These are phyloP conservation scores for Lepidonotus clava DNA, from an alignment of 2,888 invertebrate genomes.

Conservation along the genomic window DNA sequence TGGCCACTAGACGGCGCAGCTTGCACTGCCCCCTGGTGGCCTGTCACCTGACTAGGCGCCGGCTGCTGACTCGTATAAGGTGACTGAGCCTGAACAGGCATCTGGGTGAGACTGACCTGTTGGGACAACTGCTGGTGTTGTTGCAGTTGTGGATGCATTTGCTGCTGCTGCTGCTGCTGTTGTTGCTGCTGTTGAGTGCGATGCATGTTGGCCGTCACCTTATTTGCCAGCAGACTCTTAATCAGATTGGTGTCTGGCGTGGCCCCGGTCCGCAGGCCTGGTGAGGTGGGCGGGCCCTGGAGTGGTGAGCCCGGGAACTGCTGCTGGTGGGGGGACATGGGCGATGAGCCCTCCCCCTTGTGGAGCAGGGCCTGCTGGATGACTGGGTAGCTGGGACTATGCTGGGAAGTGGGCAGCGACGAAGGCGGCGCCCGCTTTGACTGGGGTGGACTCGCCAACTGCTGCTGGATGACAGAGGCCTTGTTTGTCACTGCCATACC, in stretches of 20 bases:
- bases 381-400: slow-evolving; percentile 65
- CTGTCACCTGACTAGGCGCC: slow-evolving; percentile 49
- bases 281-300: background rate
- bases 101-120: slow-evolving; percentile 49
- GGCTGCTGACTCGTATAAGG: slow-evolving; percentile 64
- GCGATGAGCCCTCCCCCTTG: slow-evolving; percentile 38
- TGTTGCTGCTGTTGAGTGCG: slow-evolving; percentile 47
- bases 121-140: slow-evolving; percentile 49
- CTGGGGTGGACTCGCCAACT: slow-evolving; percentile 11
- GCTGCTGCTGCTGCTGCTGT: slow-evolving; percentile 82
- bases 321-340: slow-evolving; percentile 27
- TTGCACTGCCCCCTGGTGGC: slow-evolving; percentile 58
- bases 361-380: slow-evolving; percentile 67
- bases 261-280: slow-evolving; percentile 23
- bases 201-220: slow-evolving; percentile 81
- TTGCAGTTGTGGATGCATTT: slow-evolving; percentile 83
- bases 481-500: background rate
- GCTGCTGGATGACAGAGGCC: slow-evolving; percentile 21
- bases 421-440: background rate
- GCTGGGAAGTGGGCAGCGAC: background rate
- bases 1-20: slow-evolving; percentile 63
- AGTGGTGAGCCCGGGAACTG: slow-evolving; percentile 27
- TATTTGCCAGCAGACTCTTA: slow-evolving; percentile 95
- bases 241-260: slow-evolving; percentile 86
- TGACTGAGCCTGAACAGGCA: slow-evolving; percentile 56